Percentiles rank a stretch among this genome's conserved stretches.
Evolutionary conservation across 2,888 invertebrate species (phyloP).

Genomic region (Ophion costatus): DNA sequence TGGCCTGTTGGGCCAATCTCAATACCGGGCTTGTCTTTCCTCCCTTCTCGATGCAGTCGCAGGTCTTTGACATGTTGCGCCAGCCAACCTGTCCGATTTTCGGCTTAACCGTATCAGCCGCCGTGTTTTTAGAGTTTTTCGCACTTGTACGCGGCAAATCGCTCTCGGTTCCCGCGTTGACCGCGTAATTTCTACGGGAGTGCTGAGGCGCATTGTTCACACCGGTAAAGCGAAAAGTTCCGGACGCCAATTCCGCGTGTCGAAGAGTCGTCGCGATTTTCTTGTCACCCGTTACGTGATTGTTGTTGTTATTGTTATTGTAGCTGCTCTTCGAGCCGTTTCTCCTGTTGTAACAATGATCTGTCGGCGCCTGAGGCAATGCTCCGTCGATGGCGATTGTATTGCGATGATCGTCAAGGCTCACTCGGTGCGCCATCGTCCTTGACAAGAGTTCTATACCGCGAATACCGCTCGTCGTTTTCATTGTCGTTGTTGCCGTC

Average conservation of each 20-base stretch:
- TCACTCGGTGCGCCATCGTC: background rate
- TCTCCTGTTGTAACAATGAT: conserved; percentile 4
- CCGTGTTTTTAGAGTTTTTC: conserved; percentile 20
- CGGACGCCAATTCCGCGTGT: background rate
- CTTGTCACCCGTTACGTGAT: conserved; percentile 17
- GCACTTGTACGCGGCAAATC: background rate
- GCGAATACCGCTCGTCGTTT: background rate
- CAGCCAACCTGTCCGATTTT: conserved; percentile 77
- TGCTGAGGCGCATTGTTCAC: conserved; percentile 71
- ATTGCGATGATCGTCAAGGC: background rate
- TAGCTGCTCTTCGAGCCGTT: conserved; percentile 46
- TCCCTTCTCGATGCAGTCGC: conserved; percentile 80
- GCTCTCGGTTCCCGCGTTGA: conserved; percentile 32
- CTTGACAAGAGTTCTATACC: background rate
- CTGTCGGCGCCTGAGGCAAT: background rate
- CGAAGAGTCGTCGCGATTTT: background rate
- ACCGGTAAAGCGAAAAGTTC: conserved; percentile 75
- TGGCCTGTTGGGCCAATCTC: conserved; percentile 79
- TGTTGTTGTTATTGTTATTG: conserved; percentile 60
- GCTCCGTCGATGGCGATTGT: background rate
- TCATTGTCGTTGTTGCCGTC: background rate
- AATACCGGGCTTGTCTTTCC: conserved; percentile 79
- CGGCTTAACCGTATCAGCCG: conserved; percentile 65
- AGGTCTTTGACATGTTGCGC: conserved; percentile 80
- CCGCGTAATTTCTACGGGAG: conserved; percentile 70